Evolutionary conservation across 2,113 vertebrate genomes (phyloP).

Genomic region (Takifugu bimaculatus): DNA sequence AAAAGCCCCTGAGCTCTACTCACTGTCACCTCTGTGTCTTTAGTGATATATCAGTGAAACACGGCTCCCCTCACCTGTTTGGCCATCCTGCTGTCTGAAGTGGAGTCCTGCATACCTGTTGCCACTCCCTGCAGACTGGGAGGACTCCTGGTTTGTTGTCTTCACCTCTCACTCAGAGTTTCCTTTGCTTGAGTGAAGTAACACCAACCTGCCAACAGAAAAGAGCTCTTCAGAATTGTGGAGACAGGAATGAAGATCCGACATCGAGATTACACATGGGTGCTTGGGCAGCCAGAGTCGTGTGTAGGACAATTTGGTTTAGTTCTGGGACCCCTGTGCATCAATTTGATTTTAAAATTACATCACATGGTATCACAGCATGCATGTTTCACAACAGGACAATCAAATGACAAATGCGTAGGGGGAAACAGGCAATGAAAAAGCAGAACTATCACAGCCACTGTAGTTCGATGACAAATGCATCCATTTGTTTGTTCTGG

Average conservation of each 20-base stretch:
- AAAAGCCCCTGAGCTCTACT: too few relatives aligned
- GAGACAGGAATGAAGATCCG: too few relatives aligned
- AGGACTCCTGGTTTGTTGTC: slow-evolving; percentile 74
- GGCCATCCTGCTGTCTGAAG: slow-evolving; percentile 73
- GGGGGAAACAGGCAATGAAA: too few relatives aligned
- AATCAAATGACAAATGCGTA: neutral
- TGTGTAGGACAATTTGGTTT: too few relatives aligned
- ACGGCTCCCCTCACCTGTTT: slow-evolving; percentile 74
- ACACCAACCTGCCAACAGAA: slow-evolving; percentile 62
- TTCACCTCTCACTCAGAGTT: slow-evolving; percentile 76
- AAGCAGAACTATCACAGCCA: too few relatives aligned
- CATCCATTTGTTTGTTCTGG: too few relatives aligned
- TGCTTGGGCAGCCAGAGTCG: neutral
- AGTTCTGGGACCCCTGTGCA: too few relatives aligned
- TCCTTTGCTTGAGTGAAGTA: slow-evolving; percentile 79
- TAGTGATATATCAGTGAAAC: neutral
- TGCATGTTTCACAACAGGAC: too few relatives aligned
- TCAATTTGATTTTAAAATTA: too few relatives aligned
- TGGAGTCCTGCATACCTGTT: slow-evolving; percentile 68
- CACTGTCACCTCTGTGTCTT: neutral
- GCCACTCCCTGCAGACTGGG: slow-evolving; percentile 68
- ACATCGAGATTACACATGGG: neutral
- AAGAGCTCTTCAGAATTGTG: slow-evolving; percentile 4
- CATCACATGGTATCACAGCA: too few relatives aligned
- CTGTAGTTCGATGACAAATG: too few relatives aligned